Base-by-base conservation (phyloP, 2,797 vertebrate genomes). In the Smutsia gigantea region DNA sequence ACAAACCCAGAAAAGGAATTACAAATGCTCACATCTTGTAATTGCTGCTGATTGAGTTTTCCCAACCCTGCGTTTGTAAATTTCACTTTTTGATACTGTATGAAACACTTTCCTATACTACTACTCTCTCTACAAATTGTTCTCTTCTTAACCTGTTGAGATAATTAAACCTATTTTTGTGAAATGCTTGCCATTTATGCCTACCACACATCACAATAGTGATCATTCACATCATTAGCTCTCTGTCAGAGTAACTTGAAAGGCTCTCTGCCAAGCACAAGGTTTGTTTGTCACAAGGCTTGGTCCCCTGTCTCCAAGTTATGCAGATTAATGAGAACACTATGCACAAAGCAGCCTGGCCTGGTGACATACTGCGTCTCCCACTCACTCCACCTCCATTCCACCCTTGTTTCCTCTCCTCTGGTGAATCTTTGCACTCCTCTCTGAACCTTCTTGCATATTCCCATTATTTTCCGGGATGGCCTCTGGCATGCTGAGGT, bases 311-410 rank as follows among this genome's bases (percentile, higher is more conserved):
- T 81, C 27, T 42, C 39, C 42, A 53, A 37, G 84, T 81, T 53
- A 37, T 59, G n/a, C 10, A 37, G 4, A 5, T 63, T 39, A 39
- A 18, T 0, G 0, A 37, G 49, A 69, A 63, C 5, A 19, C 5
- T 7, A 55, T 1, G 15, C 13, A 49, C 46, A 55, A 46, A 84
- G 34, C 29, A 79, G 46, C 37, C 8, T 0, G 7, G 23, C 18
- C 27, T 39, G 61, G 51, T 27, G 17, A 39, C 5, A 7, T 2
- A 11, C 27, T 1, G 0, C 19, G 4, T 64, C 49, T 34, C 27
- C 25, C 0, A 8, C 25, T 14, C 11, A 21, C 34, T 57, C 23
- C 12, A 59, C 14, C 7, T 11, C 53, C n/a, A 37, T 14, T 27
- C 14, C 77, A 59, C 7, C 11, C 7, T 42, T 17, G 21, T 8